A percentile compares a stretch with the other conserved stretches of the same genome.
These are phyloP conservation scores for Yasuhikotakia modesta DNA, from an alignment of 2,797 vertebrate genomes.

Conservation along the genomic window DNA sequence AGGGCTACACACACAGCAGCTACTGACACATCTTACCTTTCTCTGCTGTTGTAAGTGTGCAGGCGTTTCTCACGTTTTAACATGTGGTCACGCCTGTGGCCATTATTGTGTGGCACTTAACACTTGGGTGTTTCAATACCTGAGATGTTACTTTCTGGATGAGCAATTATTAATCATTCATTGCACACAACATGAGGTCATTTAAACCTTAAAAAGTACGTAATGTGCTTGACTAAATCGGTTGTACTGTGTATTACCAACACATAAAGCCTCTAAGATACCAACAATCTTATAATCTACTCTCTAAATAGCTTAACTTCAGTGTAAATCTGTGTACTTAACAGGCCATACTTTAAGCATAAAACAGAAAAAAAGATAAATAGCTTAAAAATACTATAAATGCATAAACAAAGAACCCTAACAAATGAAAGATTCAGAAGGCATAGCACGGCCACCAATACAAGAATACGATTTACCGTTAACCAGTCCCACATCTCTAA, in stretches of 20 bases:
- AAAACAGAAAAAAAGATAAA: neutral
- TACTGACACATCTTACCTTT: too few species aligned
- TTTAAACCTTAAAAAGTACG: neutral
- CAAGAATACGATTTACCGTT: conserved; percentile 64
- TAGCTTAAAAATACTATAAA: neutral
- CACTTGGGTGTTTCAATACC: conserved; percentile 8
- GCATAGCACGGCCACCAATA: neutral
- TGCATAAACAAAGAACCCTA: neutral
- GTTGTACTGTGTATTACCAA: neutral
- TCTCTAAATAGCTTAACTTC: neutral
- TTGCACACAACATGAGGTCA: neutral
- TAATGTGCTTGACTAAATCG: neutral
- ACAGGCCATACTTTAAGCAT: neutral
- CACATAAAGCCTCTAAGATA: neutral
- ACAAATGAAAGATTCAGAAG: neutral
- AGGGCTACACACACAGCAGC: too few species aligned
- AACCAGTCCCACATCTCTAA: too few species aligned
- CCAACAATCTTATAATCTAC: too few species aligned
- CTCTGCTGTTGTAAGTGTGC: neutral
- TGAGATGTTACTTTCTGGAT: conserved; percentile 9
- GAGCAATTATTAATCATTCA: conserved; percentile 20
- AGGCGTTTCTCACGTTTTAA: neutral
- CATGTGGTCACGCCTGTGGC: neutral
- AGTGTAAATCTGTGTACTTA: neutral
- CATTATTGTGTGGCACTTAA: neutral